Base-by-base conservation (phyloP, 1,140 invertebrate species). In the Calosoma granatense region DNA sequence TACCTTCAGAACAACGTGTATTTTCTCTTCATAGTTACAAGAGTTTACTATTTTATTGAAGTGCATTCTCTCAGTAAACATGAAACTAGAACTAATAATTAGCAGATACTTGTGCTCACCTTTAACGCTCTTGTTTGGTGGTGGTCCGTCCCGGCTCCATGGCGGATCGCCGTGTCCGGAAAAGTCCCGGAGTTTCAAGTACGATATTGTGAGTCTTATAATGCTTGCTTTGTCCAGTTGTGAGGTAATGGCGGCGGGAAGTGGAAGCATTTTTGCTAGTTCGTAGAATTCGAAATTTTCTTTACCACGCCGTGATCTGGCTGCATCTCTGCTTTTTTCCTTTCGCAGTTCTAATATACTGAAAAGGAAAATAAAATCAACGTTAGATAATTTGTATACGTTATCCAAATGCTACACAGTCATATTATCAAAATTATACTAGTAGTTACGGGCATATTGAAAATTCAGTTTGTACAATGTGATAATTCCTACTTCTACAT, bases 251-350 rank as follows among this genome's bases (percentile, higher is more conserved):
- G 94, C 94, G 1, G 90, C 87, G 0, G 95, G 95, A 30, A 98
- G 79, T 0, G 95, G 95, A 62, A 98, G 77, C 88, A 98, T 91
- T 78, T 97, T 97, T 59, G 95, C 94, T 72, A 98, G 77, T 76
- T 97, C 94, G 77, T 97, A 97, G 76, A 98, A 98, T 76, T 98
- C 95, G 71, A 90, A 96, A 77, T 98, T 98, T 75, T 98, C 96
- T 68, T 98, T 98, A 20, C 94, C 94, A 30, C 95, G 81, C 26
- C 96, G 76, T 4, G 91, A 94, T 52, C 95, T 79, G 1, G 96
- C 96, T 26, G 95, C 95, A 73, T 98, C 94, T 65, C 94, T 80
- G 47, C 92, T 95, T 73, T 98, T 98, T 73, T 98, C 95, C 76
- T 98, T 98, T 59, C 95, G 80, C 58, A 97, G 77, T 75, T 98